phyloP scores from a whole-genome alignment of 1,140 invertebrate species.

The Diabrotica virgifera region DNA sequence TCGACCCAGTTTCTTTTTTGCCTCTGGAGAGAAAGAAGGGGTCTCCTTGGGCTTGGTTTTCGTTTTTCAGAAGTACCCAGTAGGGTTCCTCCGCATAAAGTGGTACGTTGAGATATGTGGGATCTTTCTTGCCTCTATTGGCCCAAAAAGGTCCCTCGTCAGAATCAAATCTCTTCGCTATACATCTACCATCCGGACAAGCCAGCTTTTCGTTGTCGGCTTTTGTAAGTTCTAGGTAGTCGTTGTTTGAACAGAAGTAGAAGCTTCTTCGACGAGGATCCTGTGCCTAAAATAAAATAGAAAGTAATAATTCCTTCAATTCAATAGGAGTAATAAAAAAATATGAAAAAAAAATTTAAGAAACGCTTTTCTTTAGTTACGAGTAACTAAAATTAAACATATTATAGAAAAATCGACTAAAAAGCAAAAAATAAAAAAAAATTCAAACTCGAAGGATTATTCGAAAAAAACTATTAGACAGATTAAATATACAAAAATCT shows the following conservation, averaged over 20 bases:
- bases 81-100: constrained; percentile 29
- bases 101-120: constrained; percentile 26
- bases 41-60: constrained; percentile 28
- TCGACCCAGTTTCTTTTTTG: constrained; percentile 27
- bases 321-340: too few relatives aligned
- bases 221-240: constrained; percentile 13
- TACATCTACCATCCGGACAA: constrained; percentile 26
- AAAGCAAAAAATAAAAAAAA: too few relatives aligned
- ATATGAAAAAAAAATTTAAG: too few relatives aligned
- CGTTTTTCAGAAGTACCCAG: constrained; percentile 33
- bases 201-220: constrained; percentile 21
- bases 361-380: too few relatives aligned
- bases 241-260: constrained; percentile 9
- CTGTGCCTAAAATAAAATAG: constrained; percentile 27
- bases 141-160: constrained; percentile 46
- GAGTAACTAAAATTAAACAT: too few relatives aligned
- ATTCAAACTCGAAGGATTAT: too few relatives aligned
- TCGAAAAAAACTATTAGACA: too few relatives aligned
- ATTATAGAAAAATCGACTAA: too few relatives aligned
- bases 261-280: constrained; percentile 31
- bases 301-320: too few relatives aligned
- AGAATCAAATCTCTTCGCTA: constrained; percentile 28
- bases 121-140: constrained; percentile 44
- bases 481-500: too few relatives aligned
- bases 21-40: constrained; percentile 38